A percentile compares a stretch with the other conserved stretches of the same genome.
phyloP scores from a whole-genome alignment of 2,113 vertebrate genomes.

The Eurystomus gularis region DNA sequence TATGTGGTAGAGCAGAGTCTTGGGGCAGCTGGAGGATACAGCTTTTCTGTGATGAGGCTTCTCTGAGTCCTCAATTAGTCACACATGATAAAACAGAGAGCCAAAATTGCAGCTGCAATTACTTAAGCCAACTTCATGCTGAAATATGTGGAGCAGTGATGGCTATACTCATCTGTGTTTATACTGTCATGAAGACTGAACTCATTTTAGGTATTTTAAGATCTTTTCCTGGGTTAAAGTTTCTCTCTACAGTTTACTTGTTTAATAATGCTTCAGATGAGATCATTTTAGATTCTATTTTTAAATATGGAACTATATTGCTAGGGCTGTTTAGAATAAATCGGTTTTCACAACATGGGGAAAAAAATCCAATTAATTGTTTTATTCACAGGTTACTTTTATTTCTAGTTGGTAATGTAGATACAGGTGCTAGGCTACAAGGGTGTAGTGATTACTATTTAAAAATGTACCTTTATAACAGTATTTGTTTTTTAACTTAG shows the following conservation, averaged over 20 bases:
- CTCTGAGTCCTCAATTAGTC: not conserved
- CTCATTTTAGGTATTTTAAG: not conserved
- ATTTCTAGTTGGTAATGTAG: not conserved
- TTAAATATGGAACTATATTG: not conserved
- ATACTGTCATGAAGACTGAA: not conserved
- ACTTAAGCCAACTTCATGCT: not conserved
- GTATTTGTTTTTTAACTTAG: not conserved
- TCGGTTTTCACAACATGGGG: not conserved
- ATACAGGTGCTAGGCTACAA: not conserved
- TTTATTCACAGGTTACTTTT: not conserved
- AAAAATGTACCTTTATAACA: not conserved
- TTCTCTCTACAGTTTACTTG: not conserved
- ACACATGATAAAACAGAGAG: not conserved
- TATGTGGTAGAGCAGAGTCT: not conserved
- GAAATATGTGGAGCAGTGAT: fast-evolving
- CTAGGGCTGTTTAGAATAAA: not conserved
- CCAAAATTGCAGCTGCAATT: not conserved
- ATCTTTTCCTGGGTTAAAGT: not conserved
- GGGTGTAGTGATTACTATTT: not conserved
- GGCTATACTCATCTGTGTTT: not conserved
- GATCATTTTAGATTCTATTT: not conserved
- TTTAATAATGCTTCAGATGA: not conserved
- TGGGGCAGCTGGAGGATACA: not conserved
- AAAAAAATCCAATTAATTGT: not conserved
- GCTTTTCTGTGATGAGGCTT: not conserved